Conservation (phyloP, 1,140 invertebrate genomes). For the Pteromalus puparum region DNA sequence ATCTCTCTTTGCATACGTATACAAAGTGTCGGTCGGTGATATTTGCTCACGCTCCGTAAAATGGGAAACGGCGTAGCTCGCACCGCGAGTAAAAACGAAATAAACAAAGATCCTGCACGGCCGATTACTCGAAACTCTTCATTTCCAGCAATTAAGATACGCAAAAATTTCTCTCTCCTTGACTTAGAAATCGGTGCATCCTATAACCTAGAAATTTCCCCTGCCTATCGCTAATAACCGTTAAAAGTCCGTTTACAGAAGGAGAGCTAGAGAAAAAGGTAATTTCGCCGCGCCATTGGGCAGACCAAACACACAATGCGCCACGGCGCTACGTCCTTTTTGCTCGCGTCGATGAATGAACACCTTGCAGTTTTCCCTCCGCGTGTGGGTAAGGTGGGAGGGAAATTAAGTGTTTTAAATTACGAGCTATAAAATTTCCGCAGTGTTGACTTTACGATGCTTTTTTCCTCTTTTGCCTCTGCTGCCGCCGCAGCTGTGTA, state of each 20-base stretch:
- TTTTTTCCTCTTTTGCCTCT: background rate
- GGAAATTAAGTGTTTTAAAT: constrained; percentile 40
- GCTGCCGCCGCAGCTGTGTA: no score
- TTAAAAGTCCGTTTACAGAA: constrained; percentile 32
- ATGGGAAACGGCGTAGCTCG: constrained; percentile 40
- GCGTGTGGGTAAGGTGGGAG: background rate
- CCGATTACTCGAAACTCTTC: constrained; percentile 31
- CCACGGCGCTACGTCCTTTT: background rate
- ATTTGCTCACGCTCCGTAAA: constrained; percentile 10
- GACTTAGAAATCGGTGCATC: constrained; percentile 42
- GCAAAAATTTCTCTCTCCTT: constrained; percentile 20
- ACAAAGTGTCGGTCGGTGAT: background rate
- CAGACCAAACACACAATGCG: constrained; percentile 6
- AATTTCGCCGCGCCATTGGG: constrained; percentile 19
- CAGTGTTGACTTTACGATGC: constrained; percentile 27
- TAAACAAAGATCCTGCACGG: constrained; percentile 3
- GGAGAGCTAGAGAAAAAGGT: background rate
- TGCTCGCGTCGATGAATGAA: background rate
- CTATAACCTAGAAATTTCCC: constrained; percentile 43
- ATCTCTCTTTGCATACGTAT: constrained; percentile 2
- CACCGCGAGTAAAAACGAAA: constrained; percentile 22
- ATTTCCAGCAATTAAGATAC: constrained; percentile 23
- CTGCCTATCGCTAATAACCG: constrained; percentile 45
- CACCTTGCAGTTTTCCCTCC: background rate
- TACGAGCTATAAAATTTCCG: constrained; percentile 35